Conservation (phyloP, 2,113 vertebrate species). For the Empidonax alnorum region DNA sequence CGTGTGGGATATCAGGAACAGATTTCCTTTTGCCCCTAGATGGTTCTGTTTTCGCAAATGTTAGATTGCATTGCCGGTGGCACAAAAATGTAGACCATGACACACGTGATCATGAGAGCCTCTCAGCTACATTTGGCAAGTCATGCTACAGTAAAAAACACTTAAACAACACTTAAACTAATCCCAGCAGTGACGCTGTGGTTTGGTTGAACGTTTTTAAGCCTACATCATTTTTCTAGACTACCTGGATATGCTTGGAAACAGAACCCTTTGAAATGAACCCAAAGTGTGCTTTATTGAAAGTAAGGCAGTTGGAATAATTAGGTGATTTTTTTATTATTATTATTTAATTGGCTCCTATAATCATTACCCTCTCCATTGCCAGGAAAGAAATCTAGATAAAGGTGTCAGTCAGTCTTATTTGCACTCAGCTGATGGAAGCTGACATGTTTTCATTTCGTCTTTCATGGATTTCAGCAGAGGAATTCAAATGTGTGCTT, state of each 20-base stretch:
- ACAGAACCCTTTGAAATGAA: neutral
- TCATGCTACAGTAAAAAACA: neutral
- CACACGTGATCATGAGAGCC: rapidly evolving
- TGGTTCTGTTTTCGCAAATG: neutral
- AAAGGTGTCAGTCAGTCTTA: neutral
- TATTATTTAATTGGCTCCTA: neutral
- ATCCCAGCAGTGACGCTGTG: neutral
- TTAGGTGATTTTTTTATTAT: neutral
- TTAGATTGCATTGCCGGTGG: neutral
- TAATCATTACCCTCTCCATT: neutral
- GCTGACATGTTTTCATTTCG: neutral
- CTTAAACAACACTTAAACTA: neutral
- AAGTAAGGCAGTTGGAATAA: neutral
- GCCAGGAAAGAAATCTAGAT: neutral
- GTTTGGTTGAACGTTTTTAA: neutral
- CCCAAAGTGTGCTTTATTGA: neutral
- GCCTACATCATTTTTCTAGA: neutral
- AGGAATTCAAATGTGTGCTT: neutral
- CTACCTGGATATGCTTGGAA: neutral
- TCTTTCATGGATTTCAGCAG: neutral
- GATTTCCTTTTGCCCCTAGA: neutral
- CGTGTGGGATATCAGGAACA: rapidly evolving
- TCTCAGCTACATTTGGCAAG: neutral
- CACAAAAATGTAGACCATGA: neutral
- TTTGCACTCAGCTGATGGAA: neutral